Conservation (phyloP, 1,140 invertebrate genomes). For the Steinernema khuongi region DNA sequence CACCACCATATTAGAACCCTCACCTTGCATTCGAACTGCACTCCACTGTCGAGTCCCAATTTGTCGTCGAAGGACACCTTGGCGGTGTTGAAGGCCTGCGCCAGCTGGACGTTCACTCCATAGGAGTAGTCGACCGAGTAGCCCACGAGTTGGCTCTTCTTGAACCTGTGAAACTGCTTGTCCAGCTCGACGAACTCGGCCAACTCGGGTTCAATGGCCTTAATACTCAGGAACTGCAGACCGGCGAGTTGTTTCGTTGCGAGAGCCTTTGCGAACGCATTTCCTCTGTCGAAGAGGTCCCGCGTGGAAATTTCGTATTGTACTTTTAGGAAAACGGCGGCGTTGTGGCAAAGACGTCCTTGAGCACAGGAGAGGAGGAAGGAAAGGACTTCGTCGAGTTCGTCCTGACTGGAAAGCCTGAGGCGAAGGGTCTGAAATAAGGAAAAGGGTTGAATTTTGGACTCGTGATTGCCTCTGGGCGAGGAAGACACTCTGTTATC, state of each 20-base stretch:
- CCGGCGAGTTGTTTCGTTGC: not conserved
- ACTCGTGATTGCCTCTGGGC: no score
- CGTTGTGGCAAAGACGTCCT: not conserved
- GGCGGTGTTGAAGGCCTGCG: not conserved
- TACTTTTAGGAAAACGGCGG: not conserved
- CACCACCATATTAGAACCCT: not conserved
- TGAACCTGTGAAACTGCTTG: not conserved
- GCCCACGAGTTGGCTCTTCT: not conserved
- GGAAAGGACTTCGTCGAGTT: not conserved
- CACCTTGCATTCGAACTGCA: not conserved
- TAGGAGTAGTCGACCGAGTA: not conserved
- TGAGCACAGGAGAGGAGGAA: not conserved
- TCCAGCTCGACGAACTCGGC: not conserved
- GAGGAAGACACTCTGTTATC: no score
- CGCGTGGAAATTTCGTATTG: not conserved
- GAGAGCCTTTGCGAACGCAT: not conserved
- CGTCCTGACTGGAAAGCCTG: not conserved
- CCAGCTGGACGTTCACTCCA: not conserved
- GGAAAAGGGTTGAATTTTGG: no score
- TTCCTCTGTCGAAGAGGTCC: not conserved
- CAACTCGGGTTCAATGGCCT: not conserved
- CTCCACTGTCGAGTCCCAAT: not conserved
- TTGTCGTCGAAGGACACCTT: not conserved
- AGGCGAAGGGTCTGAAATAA: not conserved
- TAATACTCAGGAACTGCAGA: not conserved